Base-by-base conservation (phyloP, 2,797 vertebrate species). In the Siniperca scherzeri region DNA sequence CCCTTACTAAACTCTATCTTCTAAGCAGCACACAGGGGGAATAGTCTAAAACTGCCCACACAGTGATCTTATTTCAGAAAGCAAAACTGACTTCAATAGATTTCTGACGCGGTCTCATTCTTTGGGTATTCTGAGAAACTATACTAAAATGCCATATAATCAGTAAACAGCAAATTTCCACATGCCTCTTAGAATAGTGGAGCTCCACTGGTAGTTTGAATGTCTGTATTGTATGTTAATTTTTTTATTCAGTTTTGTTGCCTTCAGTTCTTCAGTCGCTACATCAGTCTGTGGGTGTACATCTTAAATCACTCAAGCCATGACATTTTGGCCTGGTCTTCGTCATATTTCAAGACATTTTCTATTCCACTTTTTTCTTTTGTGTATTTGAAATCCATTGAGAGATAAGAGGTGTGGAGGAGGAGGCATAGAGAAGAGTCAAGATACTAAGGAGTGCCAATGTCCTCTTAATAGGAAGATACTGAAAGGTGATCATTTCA, bases 51-150 rank as follows among this genome's bases (percentile, higher is more conserved):
- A 84, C 74, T 81, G 83, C 76, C 81, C 83, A 77, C 61, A 79
- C 84, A 50, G 21, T 70, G 52, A 90, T 89, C 75, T 62, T 46
- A 78, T 83, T 78, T 75, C 74, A 78, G 17, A 80, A 74, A 56
- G 67, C 72, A 27, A 30, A 57, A 52, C 11, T 48, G 56, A 65
- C 64, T 69, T 82, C 60, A 22, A 64, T 10, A 33, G 57, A 77
- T 72, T 82, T 70, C 77, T 33, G 74, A 70, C 7, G 19, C 27
- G 1, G 40, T 57, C 67, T 66, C 56, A 27, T 46, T 44, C 59
- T 69, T 57, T 55, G 52, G 19, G 1, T 68, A 2, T 33, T 80
- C 27, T 14, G 30, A 68, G 7, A 40, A 60, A 57, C 68, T 33
- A 14, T 6, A 52, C 25, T 61, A 61, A 77, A 61, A 77, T 1